A percentile compares a stretch with the other conserved stretches of the same genome.
These are phyloP conservation scores for Myanophis thanlyinensis DNA, from an alignment of 2,113 vertebrate genomes.

Conservation along the genomic window DNA sequence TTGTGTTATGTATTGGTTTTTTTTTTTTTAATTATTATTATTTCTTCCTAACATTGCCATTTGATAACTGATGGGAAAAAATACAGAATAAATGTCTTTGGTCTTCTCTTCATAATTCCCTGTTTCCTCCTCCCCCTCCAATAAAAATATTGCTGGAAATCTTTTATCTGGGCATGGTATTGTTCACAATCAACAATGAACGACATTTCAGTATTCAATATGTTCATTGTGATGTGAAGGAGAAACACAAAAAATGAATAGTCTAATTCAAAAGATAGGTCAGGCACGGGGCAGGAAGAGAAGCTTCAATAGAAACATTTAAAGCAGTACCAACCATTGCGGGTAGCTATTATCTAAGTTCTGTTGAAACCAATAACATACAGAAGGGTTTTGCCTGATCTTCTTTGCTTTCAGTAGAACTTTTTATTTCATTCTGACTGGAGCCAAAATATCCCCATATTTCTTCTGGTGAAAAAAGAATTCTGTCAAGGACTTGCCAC, in stretches of 20 bases:
- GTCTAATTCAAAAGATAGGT: slow-evolving; percentile 29
- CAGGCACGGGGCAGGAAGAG: not conserved
- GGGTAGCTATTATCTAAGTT: not conserved
- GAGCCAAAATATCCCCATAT: not conserved
- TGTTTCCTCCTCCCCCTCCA: not conserved
- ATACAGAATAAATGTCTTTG: not conserved
- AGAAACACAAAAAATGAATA: slow-evolving; percentile 29
- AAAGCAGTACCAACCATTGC: not conserved
- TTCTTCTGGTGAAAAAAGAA: not conserved
- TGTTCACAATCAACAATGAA: slow-evolving; percentile 32
- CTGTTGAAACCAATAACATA: not conserved
- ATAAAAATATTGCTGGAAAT: slow-evolving; percentile 39
- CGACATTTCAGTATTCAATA: slow-evolving; percentile 32
- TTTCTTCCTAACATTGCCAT: not conserved
- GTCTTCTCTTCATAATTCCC: not conserved
- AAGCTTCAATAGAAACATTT: not conserved
- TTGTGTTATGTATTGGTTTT: not conserved
- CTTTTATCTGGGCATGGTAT: slow-evolving; percentile 30
- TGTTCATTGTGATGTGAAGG: slow-evolving; percentile 32
- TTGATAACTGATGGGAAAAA: not conserved
- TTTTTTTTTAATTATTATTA: not conserved
- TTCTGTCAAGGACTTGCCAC: slow-evolving; percentile 18
- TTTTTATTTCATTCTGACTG: not conserved
- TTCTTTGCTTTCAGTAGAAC: not conserved
- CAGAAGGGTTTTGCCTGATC: no score